Percentiles rank a stretch among this genome's conserved stretches.
These are phyloP conservation scores for Tillus elongatus DNA, from an alignment of 2,888 invertebrate species.

Conservation along the genomic window DNA sequence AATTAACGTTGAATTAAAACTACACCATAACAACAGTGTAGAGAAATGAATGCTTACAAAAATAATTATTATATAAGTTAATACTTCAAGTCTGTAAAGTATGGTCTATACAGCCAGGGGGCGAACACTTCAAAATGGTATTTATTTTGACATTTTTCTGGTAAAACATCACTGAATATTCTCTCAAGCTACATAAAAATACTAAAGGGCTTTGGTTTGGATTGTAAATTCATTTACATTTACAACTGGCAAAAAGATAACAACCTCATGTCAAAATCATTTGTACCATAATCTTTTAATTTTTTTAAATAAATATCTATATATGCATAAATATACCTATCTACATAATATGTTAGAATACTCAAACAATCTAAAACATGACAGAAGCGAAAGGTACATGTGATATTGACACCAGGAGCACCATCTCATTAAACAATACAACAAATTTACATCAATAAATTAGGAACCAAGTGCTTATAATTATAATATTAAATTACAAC, in stretches of 20 bases:
- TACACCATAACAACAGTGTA: constrained; percentile 30
- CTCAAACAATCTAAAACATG: constrained; percentile 30
- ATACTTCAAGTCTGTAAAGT: constrained; percentile 34
- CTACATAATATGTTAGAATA: constrained; percentile 32
- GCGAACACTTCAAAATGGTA: too few species aligned
- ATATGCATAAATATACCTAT: too few species aligned
- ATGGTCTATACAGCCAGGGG: constrained; percentile 20
- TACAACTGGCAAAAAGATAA: constrained; percentile 32
- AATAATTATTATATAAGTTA: constrained; percentile 35
- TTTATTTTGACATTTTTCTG: too few species aligned
- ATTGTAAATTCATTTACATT: constrained; percentile 21
- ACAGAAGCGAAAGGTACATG: constrained; percentile 32
- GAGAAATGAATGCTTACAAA: constrained; percentile 28
- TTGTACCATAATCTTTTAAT: constrained; percentile 21
- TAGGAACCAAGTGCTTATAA: constrained; percentile 43
- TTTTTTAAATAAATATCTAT: constrained; percentile 9
- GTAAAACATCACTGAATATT: too few species aligned
- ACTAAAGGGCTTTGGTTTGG: constrained; percentile 35
- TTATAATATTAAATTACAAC: constrained; percentile 36
- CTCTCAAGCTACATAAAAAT: constrained; percentile 24
- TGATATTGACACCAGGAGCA: constrained; percentile 31
- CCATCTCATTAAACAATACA: constrained; percentile 35
- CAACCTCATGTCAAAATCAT: constrained; percentile 33
- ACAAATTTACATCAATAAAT: constrained; percentile 37
- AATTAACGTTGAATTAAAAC: constrained; percentile 35